Percentiles rank a stretch among this genome's conserved stretches.
Evolutionary conservation across 2,113 vertebrate genomes (phyloP).

Genomic region (Clarias gariepinus): DNA sequence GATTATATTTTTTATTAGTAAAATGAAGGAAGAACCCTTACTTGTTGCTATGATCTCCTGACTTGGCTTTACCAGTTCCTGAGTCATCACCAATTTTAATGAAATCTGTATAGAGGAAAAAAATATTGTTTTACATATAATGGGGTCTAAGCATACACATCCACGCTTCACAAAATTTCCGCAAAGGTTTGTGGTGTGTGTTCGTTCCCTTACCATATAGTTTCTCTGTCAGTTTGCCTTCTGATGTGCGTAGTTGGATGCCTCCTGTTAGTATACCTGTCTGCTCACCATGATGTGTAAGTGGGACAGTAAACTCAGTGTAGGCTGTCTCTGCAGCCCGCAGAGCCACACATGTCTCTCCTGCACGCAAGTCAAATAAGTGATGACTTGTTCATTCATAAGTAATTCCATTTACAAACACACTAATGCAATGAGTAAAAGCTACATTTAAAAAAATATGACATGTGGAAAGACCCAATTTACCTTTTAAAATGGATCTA

Average conservation of each 20-base stretch:
- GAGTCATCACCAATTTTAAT: conserved; percentile 91
- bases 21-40: conserved; percentile 41
- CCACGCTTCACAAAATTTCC: neutral
- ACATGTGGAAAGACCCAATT: neutral
- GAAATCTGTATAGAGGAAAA: conserved; percentile 79
- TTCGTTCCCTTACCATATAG: conserved; percentile 84
- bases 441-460: neutral
- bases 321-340: conserved; percentile 79
- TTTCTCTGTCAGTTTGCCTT: conserved; percentile 90
- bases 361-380: conserved; percentile 62
- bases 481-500: neutral
- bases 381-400: neutral
- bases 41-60: conserved; percentile 62
- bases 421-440: neutral
- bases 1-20: too few species aligned
- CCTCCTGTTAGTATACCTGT: conserved; percentile 84
- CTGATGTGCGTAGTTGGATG: conserved; percentile 86
- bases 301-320: conserved; percentile 79
- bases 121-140: neutral
- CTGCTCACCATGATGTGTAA: conserved; percentile 92
- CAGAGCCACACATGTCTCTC: conserved; percentile 93
- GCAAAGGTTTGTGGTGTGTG: neutral
- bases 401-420: neutral
- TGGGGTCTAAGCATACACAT: neutral
- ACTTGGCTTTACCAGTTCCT: conserved; percentile 75